Evolutionary conservation across 1,140 invertebrate genomes (phyloP).

Genomic region (Oedothorax gibbosus): DNA sequence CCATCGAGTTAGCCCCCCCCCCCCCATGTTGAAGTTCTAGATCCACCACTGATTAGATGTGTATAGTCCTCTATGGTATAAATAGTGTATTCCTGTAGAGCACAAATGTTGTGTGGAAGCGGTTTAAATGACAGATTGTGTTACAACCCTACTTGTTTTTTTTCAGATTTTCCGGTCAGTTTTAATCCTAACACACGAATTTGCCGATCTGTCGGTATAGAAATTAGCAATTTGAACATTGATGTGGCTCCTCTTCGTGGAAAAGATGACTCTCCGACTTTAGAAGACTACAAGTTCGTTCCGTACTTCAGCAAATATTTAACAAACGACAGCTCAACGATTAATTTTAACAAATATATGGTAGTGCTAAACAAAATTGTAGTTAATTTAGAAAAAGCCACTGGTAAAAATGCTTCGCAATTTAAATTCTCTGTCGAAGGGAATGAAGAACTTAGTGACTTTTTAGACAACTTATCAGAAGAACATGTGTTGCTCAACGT

Average conservation of each 20-base stretch:
- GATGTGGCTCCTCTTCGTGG: conserved; percentile 78
- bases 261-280: conserved; percentile 80
- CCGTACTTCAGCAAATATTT: conserved; percentile 69
- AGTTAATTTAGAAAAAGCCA: neutral
- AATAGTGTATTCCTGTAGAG: no score
- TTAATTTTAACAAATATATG: conserved; percentile 1
- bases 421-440: neutral
- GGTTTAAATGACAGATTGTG: no score
- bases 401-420: neutral
- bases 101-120: no score
- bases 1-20: no score
- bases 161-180: conserved; percentile 28
- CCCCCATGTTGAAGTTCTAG: no score
- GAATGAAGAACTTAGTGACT: neutral
- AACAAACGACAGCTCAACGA: neutral
- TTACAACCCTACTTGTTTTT: no score
- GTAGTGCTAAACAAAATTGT: no score
- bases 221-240: conserved; percentile 89
- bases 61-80: no score
- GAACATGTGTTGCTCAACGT: neutral
- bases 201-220: conserved; percentile 79
- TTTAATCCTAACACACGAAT: neutral
- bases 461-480: neutral
- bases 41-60: no score
- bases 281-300: conserved; percentile 87